Percentiles rank a stretch among this genome's conserved stretches.
phyloP scores from a whole-genome alignment of 1,140 invertebrate species.

The Copidosoma floridanum region DNA sequence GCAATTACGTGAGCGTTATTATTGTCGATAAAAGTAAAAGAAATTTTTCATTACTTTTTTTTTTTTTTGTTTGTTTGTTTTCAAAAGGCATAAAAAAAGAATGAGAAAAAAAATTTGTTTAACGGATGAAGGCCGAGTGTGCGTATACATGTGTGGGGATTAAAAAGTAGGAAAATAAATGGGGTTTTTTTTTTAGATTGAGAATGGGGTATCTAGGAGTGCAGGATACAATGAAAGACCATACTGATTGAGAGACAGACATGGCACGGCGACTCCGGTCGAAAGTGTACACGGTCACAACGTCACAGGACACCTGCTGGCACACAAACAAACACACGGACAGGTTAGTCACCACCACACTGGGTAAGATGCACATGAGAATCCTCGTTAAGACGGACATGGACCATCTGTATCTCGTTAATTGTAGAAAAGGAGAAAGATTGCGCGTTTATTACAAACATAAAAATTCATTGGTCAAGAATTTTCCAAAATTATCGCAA shows the following conservation, averaged over 20 bases:
- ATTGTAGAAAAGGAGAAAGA: constrained; percentile 5
- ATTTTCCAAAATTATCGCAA: too few relatives aligned
- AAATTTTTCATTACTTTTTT: too few relatives aligned
- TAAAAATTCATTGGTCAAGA: too few relatives aligned
- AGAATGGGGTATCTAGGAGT: constrained; percentile 34
- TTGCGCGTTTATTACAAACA: too few relatives aligned
- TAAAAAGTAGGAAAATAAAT: constrained; percentile 9
- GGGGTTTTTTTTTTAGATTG: constrained; percentile 27
- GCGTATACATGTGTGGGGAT: not conserved
- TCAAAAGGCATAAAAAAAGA: too few relatives aligned
- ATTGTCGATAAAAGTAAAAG: too few relatives aligned
- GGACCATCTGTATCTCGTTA: not conserved
- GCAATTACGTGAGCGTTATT: not conserved
- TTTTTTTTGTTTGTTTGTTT: too few relatives aligned
- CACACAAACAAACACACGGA: constrained; percentile 59
- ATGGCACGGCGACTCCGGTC: constrained; percentile 57
- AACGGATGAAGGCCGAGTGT: not conserved
- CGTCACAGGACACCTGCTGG: constrained; percentile 59
- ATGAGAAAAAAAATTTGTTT: not conserved
- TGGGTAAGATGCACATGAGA: constrained; percentile 31
- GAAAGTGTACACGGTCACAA: constrained; percentile 56
- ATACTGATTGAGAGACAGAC: constrained; percentile 48
- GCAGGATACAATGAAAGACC: constrained; percentile 34
- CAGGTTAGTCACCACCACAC: constrained; percentile 59
- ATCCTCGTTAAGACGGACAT: constrained; percentile 27